phyloP scores from a whole-genome alignment of 2,888 invertebrate species.

The Drosophila rubida region DNA sequence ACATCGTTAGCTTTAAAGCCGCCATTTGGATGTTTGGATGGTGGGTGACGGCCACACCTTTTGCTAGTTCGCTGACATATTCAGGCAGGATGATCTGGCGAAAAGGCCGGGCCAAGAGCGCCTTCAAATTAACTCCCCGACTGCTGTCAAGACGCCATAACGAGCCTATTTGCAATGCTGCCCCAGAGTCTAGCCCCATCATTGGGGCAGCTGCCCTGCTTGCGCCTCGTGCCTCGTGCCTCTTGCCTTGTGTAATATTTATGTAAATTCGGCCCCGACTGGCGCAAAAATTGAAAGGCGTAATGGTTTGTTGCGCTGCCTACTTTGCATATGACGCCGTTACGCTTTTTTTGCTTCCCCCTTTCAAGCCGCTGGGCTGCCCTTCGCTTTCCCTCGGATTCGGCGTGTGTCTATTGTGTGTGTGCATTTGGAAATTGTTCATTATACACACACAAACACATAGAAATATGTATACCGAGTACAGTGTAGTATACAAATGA shows the following conservation, averaged over 20 bases:
- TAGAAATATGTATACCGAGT: conserved; percentile 10
- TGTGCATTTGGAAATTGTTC: conserved; percentile 60
- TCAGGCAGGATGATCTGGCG: conserved; percentile 55
- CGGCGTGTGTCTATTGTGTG: conserved; percentile 32
- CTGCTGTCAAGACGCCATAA: conserved; percentile 54
- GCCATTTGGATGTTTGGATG: conserved; percentile 40
- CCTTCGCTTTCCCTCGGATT: conserved; percentile 4
- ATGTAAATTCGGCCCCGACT: conserved; percentile 62
- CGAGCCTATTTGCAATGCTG: conserved; percentile 76
- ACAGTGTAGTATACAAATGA: conserved; percentile 55
- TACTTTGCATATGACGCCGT: conserved; percentile 63
- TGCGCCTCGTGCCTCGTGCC: background rate
- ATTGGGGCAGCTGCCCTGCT: conserved; percentile 1
- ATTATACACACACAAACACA: conserved; percentile 37
- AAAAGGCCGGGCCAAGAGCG: conserved; percentile 22
- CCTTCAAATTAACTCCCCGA: conserved; percentile 55
- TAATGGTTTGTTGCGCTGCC: conserved; percentile 67
- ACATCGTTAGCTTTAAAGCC: conserved; percentile 57
- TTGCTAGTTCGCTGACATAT: conserved; percentile 51
- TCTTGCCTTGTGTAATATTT: conserved; percentile 66
- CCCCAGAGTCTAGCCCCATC: conserved; percentile 56
- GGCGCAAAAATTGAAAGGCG: conserved; percentile 72
- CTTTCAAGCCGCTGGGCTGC: too few relatives aligned
- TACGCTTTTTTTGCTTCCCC: conserved; percentile 17
- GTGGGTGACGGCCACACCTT: conserved; percentile 58